Evolutionary conservation across 2,797 vertebrate genomes (phyloP).

Genomic region (Enteromius viviparus): DNA sequence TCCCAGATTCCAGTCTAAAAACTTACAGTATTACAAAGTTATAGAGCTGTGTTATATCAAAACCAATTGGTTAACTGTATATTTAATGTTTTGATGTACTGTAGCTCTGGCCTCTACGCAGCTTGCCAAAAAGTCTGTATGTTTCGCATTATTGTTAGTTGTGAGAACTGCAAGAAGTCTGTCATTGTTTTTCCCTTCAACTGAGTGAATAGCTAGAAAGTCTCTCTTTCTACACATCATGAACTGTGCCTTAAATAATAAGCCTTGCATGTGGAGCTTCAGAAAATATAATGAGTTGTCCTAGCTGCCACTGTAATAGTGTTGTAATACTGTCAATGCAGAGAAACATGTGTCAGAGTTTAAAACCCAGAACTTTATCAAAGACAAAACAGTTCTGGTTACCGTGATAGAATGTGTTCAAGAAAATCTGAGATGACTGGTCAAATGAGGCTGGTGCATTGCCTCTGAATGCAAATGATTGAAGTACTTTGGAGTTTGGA

Average conservation of each 20-base stretch:
- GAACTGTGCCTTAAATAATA: slow-evolving; percentile 1
- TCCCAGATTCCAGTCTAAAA: not conserved
- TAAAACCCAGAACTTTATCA: not conserved
- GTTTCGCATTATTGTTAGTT: not conserved
- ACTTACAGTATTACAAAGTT: not conserved
- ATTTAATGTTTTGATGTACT: not conserved
- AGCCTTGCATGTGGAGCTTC: not conserved
- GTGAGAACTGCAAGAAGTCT: not conserved
- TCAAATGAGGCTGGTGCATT: not conserved
- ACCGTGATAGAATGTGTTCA: not conserved
- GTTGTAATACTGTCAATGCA: not conserved
- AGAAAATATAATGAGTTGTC: slow-evolving; percentile 14
- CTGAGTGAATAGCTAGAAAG: not conserved
- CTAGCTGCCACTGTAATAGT: not conserved
- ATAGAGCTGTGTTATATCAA: not conserved
- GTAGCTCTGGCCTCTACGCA: not conserved
- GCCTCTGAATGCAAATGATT: not conserved
- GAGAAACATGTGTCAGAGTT: not conserved
- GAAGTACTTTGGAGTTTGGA: not conserved
- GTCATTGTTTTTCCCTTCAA: not conserved
- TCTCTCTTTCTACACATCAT: not conserved
- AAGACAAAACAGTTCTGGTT: not conserved
- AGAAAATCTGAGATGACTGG: not conserved
- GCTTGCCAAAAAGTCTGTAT: slow-evolving; percentile 1
- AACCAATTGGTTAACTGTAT: not conserved